Percentiles rank a stretch among this genome's conserved stretches.
Conservation (phyloP, 1,140 invertebrate species). For the Vollenhovia emeryi region DNA sequence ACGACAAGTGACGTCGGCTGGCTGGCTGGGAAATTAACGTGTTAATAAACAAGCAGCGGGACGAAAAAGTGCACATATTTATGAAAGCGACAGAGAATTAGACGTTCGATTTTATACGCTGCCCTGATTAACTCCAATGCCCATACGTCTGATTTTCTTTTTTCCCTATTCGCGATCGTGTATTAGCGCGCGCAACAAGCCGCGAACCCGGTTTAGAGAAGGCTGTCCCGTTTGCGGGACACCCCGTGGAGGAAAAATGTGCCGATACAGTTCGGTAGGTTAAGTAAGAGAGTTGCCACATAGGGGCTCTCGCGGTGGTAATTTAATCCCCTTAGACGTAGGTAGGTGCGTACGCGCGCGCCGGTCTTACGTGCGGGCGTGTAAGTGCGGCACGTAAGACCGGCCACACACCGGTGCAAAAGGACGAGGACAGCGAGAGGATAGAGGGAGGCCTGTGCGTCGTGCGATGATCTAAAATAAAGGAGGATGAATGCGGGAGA, state of each 20-base stretch:
- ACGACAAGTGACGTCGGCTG: too few species aligned
- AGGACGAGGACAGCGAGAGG: constrained; percentile 51
- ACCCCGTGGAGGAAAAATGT: constrained; percentile 69
- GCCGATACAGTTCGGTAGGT: constrained; percentile 75
- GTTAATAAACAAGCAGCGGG: not conserved
- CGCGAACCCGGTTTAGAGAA: constrained; percentile 13
- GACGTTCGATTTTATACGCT: not conserved
- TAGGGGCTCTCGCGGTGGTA: constrained; percentile 73
- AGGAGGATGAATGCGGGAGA: constrained; percentile 4
- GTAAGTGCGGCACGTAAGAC: constrained; percentile 68
- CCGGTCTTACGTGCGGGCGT: constrained; percentile 56
- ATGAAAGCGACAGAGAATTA: not conserved
- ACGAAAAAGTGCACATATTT: not conserved
- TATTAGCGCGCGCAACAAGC: constrained; percentile 38
- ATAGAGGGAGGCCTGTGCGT: constrained; percentile 28
- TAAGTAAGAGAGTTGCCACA: constrained; percentile 78
- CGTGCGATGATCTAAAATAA: constrained; percentile 42
- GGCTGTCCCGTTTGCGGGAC: constrained; percentile 68
- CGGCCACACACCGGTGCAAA: constrained; percentile 56
- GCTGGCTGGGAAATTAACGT: too few species aligned
- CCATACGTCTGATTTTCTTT: not conserved
- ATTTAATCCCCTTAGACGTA: constrained; percentile 73
- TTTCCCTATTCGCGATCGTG: not conserved
- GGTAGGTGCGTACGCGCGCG: constrained; percentile 66
- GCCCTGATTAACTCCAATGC: not conserved